These are phyloP conservation scores for Lutjanus campechanus DNA, from an alignment of 2,797 vertebrate species.

Conservation along the genomic window DNA sequence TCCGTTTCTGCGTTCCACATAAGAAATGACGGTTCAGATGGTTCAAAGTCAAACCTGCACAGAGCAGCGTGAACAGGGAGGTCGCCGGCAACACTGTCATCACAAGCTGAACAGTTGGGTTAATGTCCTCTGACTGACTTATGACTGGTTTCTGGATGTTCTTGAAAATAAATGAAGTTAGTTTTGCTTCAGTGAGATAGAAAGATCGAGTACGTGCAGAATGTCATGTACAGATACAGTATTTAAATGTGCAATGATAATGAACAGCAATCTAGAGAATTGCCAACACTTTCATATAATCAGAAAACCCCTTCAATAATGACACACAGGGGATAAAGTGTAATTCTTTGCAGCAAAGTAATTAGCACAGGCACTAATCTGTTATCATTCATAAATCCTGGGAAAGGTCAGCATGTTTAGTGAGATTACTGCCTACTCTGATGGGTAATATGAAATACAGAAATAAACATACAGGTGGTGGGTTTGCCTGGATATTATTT, in stretches of 20 bases:
- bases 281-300: background rate
- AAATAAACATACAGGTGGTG: background rate
- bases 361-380: background rate
- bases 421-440: background rate
- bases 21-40: slow-evolving; percentile 65
- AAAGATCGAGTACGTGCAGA: background rate
- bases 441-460: background rate
- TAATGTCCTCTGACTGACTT: slow-evolving; percentile 7
- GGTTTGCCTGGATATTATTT: background rate
- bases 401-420: slow-evolving; percentile 3
- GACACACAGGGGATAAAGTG: slow-evolving; percentile 1
- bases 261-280: background rate
- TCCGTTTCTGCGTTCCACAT: slow-evolving; percentile 83
- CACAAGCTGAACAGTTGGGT: slow-evolving; percentile 15
- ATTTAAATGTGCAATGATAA: background rate
- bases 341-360: background rate
- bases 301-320: background rate
- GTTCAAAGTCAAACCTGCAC: slow-evolving; percentile 80
- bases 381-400: slow-evolving; percentile 21
- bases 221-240: background rate
- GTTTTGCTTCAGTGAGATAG: background rate
- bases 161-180: background rate
- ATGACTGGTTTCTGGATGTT: background rate
- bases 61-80: slow-evolving; percentile 47
- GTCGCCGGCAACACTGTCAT: slow-evolving; percentile 44